Percentiles rank a stretch among this genome's conserved stretches.
phyloP scores from a whole-genome alignment of 2,797 vertebrate genomes.

The Myoxocephalus aenaeus region DNA sequence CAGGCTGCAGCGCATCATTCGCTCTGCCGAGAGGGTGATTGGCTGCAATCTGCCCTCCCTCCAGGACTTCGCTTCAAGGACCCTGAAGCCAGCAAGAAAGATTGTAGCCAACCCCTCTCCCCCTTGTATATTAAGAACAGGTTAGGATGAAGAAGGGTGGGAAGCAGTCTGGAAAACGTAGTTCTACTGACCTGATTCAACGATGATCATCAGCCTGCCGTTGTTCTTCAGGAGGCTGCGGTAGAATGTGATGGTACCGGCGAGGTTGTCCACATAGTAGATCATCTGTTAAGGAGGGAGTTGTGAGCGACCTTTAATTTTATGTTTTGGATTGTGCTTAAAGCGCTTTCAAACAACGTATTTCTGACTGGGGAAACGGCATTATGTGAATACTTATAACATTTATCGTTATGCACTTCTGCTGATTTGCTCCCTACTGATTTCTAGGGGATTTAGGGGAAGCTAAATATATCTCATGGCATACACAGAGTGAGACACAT shows the following conservation, averaged over 20 bases:
- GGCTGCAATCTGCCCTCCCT: too few relatives aligned
- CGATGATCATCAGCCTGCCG: constrained; percentile 86
- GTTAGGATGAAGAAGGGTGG: neutral
- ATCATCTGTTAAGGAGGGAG: constrained; percentile 83
- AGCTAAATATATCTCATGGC: neutral
- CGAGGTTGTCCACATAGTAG: constrained; percentile 87
- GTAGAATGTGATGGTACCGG: constrained; percentile 85
- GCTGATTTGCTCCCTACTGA: neutral
- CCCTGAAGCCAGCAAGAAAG: too few relatives aligned
- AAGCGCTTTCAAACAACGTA: too few relatives aligned
- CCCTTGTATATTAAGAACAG: neutral
- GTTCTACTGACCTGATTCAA: constrained; percentile 75
- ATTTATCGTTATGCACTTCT: neutral
- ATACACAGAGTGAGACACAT: neutral
- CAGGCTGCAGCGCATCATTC: too few relatives aligned
- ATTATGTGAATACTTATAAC: neutral
- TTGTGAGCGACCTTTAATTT: neutral
- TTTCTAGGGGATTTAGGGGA: neutral
- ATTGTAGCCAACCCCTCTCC: too few relatives aligned
- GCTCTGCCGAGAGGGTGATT: too few relatives aligned
- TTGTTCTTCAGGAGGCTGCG: constrained; percentile 84
- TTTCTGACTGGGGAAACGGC: neutral
- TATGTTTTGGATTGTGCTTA: neutral
- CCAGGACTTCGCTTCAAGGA: too few relatives aligned
- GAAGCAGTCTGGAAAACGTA: neutral